Conservation (phyloP, 2,888 invertebrate genomes). For the Zygaena filipendulae region DNA sequence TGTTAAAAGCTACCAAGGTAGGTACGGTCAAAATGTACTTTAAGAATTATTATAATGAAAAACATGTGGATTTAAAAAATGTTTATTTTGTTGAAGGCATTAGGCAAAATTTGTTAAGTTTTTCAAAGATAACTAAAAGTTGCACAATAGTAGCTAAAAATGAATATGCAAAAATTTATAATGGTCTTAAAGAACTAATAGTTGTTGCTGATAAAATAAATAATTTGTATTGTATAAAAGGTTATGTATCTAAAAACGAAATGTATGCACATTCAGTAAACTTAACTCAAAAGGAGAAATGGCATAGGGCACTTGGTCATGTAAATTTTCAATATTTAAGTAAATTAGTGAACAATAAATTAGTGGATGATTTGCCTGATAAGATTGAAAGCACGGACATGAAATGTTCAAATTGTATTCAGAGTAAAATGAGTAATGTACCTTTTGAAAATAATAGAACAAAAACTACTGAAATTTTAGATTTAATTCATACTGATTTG, state of each 20-base stretch:
- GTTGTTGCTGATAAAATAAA: not conserved
- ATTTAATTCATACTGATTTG: too few species aligned
- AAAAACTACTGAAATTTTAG: too few species aligned
- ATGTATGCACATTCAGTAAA: slow-evolving; percentile 9
- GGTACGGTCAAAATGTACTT: slow-evolving; percentile 14
- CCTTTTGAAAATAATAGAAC: not conserved
- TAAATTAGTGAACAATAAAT: not conserved
- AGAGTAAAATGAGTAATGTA: not conserved
- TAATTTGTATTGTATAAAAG: slow-evolving; percentile 12
- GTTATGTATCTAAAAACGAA: slow-evolving; percentile 7
- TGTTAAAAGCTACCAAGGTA: slow-evolving; percentile 10
- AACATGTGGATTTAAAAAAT: slow-evolving; percentile 14
- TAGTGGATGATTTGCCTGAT: not conserved
- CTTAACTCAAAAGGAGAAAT: slow-evolving; percentile 13
- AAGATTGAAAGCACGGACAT: not conserved
- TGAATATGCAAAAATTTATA: not conserved
- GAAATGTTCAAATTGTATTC: slow-evolving; percentile 1
- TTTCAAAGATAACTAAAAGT: slow-evolving; percentile 16
- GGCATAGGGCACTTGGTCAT: slow-evolving; percentile 15
- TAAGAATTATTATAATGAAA: slow-evolving; percentile 11
- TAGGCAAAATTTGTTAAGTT: slow-evolving; percentile 19
- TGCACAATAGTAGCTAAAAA: not conserved
- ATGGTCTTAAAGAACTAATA: not conserved
- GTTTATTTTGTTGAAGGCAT: slow-evolving; percentile 4
- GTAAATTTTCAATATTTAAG: slow-evolving; percentile 16